These are phyloP conservation scores for Spongia lamella DNA, from an alignment of 37 sponge, comb jelly and placozoan species.

Conservation along the genomic window DNA sequence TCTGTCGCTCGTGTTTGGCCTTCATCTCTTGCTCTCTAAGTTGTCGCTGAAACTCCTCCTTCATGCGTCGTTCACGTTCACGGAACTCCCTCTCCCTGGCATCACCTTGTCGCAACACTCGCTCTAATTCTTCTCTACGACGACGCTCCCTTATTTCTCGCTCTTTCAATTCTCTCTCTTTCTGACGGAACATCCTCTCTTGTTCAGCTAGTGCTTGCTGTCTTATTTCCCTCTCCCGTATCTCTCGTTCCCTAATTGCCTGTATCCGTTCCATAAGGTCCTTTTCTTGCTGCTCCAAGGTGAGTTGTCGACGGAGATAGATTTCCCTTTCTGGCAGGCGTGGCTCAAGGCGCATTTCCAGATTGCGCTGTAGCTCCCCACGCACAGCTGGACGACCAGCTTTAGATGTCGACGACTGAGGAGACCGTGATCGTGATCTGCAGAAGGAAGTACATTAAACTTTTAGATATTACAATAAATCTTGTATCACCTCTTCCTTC, in stretches of 20 bases:
- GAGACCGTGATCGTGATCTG: not conserved
- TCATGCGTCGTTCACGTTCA: slow-evolving; percentile 37
- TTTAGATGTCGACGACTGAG: slow-evolving; percentile 19
- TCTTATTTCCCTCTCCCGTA: slow-evolving; percentile 33
- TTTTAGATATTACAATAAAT: no score
- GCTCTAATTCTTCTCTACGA: slow-evolving; percentile 41
- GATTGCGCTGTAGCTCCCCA: slow-evolving; percentile 38
- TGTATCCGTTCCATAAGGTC: not conserved
- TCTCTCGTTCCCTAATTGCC: slow-evolving; percentile 43
- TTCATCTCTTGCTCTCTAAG: slow-evolving; percentile 44
- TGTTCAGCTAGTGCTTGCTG: slow-evolving; percentile 28
- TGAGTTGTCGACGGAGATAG: slow-evolving; percentile 41
- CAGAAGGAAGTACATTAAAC: no score
- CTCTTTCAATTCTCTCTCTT: slow-evolving; percentile 53
- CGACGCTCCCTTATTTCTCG: slow-evolving; percentile 47
- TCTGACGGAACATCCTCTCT: slow-evolving; percentile 52
- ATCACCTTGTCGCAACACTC: slow-evolving; percentile 41
- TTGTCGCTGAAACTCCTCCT: slow-evolving; percentile 35
- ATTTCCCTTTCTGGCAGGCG: slow-evolving; percentile 18
- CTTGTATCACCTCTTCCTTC: no score
- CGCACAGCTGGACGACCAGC: slow-evolving; percentile 15
- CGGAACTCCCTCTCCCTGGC: slow-evolving; percentile 44
- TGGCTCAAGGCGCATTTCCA: slow-evolving; percentile 31
- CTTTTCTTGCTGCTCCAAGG: slow-evolving; percentile 23
- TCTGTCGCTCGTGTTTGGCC: slow-evolving; percentile 33